Base-by-base conservation (phyloP, 2,797 vertebrate genomes). In the Pipistrellus kuhlii region DNA sequence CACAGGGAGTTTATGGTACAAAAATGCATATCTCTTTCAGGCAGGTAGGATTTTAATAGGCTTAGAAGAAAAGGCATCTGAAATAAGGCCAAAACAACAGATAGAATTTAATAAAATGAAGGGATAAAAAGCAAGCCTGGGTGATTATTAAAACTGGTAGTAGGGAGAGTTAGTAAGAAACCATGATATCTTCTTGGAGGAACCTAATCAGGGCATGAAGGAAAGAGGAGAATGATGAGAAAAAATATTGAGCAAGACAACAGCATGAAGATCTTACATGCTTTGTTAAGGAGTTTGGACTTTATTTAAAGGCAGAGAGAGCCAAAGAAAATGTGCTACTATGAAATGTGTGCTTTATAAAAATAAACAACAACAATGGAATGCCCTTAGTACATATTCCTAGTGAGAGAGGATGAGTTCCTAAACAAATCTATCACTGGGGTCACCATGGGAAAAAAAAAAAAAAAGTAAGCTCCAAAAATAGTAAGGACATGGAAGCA, bases 11-110 rank as follows among this genome's bases (percentile, higher is more conserved):
- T 53, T 62, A 76, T 72, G 20, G 17, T 77, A 27, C 14, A 85
- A 69, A 88, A 87, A 64, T 80, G 9, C 3, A 4, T 82, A 46
- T 30, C 10, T 81, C 25, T 94, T 92, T 94, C 62, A 92, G 41
- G 62, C 9, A 48, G 6, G 5, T 30, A 46, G 35, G 25, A 62
- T 85, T 68, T 59, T 30, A 55, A 44, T 78, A 81, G 17, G 5
- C 27, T 46, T 73, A 71, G 44, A 93, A 46, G 27, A 46, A 30
- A 77, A 85, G 27, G 7, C 4, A 48, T 76, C 17, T 68, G 23
- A 88, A 72, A 92, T 21, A 7, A 95, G 8, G n/a, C 66, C 73
- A 78, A 8, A 59, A 69, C 35, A 91, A 51, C 7, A 78, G 13
- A 5, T 89, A 93, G 5, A 89, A 72, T 30, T 81, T 30, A 78